These are phyloP conservation scores for Lindbergichthys nudifrons DNA, from an alignment of 2,797 vertebrate genomes.

Conservation along the genomic window DNA sequence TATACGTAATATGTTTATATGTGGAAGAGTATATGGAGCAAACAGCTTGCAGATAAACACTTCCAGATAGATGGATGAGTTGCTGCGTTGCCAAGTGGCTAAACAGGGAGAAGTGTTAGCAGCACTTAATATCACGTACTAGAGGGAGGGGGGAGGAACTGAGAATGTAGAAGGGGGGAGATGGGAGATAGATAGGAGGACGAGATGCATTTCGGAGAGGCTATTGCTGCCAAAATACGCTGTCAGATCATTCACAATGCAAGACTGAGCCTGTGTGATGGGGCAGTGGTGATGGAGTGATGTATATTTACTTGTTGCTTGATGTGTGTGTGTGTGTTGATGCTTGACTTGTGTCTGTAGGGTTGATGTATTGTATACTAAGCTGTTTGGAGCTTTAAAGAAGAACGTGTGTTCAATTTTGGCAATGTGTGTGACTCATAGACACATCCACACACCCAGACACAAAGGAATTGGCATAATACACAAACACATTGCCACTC, in stretches of 20 bases:
- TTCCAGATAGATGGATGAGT: slow-evolving; percentile 68
- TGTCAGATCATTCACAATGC: slow-evolving; percentile 45
- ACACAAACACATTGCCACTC: slow-evolving; percentile 13
- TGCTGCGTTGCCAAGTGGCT: slow-evolving; percentile 67
- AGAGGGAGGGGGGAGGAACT: neutral
- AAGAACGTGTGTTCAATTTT: slow-evolving; percentile 24
- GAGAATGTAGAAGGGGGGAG: neutral
- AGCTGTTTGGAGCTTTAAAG: slow-evolving; percentile 11
- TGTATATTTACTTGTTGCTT: slow-evolving; percentile 43
- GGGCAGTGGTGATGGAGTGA: slow-evolving; percentile 22
- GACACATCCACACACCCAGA: slow-evolving; percentile 1
- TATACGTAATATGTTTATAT: slow-evolving; percentile 23
- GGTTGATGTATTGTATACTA: slow-evolving; percentile 18
- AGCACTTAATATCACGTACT: slow-evolving; percentile 60
- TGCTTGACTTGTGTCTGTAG: slow-evolving; percentile 28
- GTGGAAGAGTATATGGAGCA: slow-evolving; percentile 38
- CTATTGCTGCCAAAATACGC: slow-evolving; percentile 54
- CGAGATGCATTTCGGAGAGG: slow-evolving; percentile 45
- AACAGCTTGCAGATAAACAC: slow-evolving; percentile 72
- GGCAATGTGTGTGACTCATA: slow-evolving; percentile 6
- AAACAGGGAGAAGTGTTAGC: slow-evolving; percentile 59
- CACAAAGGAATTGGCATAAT: neutral
- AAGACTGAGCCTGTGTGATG: slow-evolving; percentile 42
- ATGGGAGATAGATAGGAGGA: slow-evolving; percentile 39
- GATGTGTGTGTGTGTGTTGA: slow-evolving; percentile 28